A percentile compares a stretch with the other conserved stretches of the same genome.
phyloP scores from a whole-genome alignment of 1,140 invertebrate species.

The Kradibia gibbosae region DNA sequence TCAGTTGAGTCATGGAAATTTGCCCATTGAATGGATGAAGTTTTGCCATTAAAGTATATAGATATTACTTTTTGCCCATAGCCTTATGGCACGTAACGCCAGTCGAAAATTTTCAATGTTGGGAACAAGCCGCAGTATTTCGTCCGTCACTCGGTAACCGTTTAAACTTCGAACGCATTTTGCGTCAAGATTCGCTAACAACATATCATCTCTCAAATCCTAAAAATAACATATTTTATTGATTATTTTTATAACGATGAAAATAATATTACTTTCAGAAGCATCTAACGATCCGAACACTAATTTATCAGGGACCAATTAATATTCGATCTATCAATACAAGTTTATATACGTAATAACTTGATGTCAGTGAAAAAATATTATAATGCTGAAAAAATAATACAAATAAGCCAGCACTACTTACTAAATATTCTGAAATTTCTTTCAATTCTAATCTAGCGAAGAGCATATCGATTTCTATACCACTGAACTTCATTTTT shows the following conservation, averaged over 20 bases:
- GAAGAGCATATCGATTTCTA: conserved; percentile 37
- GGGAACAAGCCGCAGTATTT: conserved; percentile 9
- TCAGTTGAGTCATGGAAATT: background rate
- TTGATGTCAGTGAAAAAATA: no score
- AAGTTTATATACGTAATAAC: no score
- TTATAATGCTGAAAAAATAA: background rate
- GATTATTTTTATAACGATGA: no score
- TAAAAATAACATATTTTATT: conserved; percentile 5
- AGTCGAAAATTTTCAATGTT: conserved; percentile 33
- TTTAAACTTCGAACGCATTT: conserved; percentile 25
- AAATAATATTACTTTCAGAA: no score
- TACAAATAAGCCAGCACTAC: background rate
- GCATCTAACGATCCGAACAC: background rate
- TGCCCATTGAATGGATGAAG: background rate
- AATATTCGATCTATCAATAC: no score
- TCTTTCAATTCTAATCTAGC: conserved; percentile 6
- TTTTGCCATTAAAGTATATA: background rate
- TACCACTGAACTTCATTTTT: conserved; percentile 34
- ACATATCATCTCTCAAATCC: conserved; percentile 13
- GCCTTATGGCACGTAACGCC: conserved; percentile 8
- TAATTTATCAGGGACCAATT: no score
- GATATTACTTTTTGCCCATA: conserved; percentile 33
- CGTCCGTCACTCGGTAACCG: conserved; percentile 9
- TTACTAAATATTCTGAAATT: conserved; percentile 13
- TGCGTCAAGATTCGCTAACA: background rate